Conservation (phyloP, 2,888 invertebrate species). For the Hirtodrosophila trivittata region DNA sequence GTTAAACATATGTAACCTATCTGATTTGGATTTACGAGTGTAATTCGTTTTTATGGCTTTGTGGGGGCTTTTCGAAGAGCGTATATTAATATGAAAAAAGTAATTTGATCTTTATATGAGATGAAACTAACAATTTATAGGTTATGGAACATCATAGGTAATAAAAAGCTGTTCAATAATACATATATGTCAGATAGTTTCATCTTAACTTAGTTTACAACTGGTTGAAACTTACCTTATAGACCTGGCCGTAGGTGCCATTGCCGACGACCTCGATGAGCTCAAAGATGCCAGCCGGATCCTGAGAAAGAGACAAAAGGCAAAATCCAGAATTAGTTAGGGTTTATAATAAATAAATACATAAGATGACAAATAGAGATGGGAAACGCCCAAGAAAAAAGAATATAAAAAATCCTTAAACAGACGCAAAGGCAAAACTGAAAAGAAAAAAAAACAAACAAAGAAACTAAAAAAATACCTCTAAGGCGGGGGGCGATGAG, state of each 20-base stretch:
- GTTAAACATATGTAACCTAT: no score
- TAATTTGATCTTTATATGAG: no score
- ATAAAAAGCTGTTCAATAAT: no score
- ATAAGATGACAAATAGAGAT: conserved; percentile 3
- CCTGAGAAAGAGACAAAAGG: conserved; percentile 86
- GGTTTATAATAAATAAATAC: background rate
- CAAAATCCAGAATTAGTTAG: conserved; percentile 22
- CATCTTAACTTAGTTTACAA: no score
- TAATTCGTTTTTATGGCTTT: no score
- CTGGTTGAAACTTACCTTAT: conserved; percentile 96
- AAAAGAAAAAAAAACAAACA: conserved; percentile 24
- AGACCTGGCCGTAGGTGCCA: conserved; percentile 99
- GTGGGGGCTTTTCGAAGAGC: no score
- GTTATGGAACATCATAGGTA: no score
- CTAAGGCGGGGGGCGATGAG: conserved; percentile 22
- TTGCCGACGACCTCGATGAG: conserved; percentile 99
- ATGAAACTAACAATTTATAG: no score
- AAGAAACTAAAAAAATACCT: conserved; percentile 19
- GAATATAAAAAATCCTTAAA: conserved; percentile 43
- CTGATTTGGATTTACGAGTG: no score
- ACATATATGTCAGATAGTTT: no score
- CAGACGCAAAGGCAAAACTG: conserved; percentile 14
- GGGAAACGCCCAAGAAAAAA: conserved; percentile 49
- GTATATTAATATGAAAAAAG: no score
- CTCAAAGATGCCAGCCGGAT: conserved; percentile 99